Conservation (phyloP, 2,888 invertebrate species). For the Ptychoptera contaminata region DNA sequence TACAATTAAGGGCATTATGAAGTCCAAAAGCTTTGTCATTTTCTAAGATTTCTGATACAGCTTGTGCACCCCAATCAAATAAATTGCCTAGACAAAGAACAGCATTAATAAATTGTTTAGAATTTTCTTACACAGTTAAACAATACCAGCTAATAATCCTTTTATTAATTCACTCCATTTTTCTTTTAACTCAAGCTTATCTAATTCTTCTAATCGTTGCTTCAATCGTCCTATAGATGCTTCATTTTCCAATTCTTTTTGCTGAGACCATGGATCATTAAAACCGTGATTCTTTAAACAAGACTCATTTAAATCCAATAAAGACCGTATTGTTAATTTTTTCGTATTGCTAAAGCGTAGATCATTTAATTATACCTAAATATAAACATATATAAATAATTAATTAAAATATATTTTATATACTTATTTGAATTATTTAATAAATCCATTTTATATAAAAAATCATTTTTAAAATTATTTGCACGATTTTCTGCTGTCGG, state of each 20-base stretch:
- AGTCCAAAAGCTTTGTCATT: constrained; percentile 57
- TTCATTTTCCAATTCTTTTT: constrained; percentile 78
- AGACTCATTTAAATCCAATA: constrained; percentile 85
- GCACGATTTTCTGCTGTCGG: constrained; percentile 65
- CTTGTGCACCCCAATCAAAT: constrained; percentile 96
- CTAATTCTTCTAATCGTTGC: constrained; percentile 49
- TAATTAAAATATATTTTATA: neutral
- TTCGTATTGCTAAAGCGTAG: constrained; percentile 40
- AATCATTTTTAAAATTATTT: constrained; percentile 65
- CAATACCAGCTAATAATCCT: constrained; percentile 46
- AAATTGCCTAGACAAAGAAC: constrained; percentile 61
- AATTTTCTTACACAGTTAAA: neutral
- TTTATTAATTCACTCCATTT: constrained; percentile 48
- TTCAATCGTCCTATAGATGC: constrained; percentile 56
- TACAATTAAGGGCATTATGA: constrained; percentile 61
- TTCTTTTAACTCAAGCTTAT: constrained; percentile 42
- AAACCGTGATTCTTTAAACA: constrained; percentile 82
- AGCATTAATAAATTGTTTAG: neutral
- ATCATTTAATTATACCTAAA: constrained; percentile 12
- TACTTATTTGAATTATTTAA: constrained; percentile 12
- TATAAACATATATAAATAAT: neutral
- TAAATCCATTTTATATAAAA: constrained; percentile 50
- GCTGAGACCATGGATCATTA: constrained; percentile 71
- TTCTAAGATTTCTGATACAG: constrained; percentile 72
- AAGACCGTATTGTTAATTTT: constrained; percentile 71